Evolutionary conservation across 2,888 invertebrate species (phyloP).

Genomic region (Drosophila affinis): DNA sequence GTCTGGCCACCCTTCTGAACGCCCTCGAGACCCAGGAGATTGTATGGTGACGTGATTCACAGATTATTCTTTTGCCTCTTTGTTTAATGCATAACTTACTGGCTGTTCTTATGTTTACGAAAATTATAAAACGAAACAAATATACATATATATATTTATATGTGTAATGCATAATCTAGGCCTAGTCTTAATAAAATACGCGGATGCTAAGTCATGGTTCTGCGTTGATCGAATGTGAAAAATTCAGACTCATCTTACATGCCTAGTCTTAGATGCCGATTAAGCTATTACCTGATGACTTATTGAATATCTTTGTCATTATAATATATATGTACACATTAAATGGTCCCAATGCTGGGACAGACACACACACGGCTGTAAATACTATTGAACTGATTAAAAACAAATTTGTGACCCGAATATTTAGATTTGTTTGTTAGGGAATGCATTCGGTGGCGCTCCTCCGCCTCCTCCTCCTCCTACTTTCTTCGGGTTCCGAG

Average conservation of each 20-base stretch:
- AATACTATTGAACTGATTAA: conserved; percentile 30
- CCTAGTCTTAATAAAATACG: neutral
- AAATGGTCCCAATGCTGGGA: neutral
- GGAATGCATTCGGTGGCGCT: conserved; percentile 53
- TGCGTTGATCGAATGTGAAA: neutral
- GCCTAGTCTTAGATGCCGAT: conserved; percentile 10
- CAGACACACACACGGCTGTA: conserved; percentile 5
- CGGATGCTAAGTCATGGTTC: neutral
- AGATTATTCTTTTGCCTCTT: neutral
- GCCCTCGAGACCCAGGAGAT: conserved; percentile 70
- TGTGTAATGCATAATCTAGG: neutral
- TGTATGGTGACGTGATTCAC: conserved; percentile 62
- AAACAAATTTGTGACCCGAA: conserved; percentile 41
- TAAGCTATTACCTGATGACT: conserved; percentile 33
- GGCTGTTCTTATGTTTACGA: conserved; percentile 12
- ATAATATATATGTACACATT: neutral
- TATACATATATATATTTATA: neutral
- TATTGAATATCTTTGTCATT: conserved; percentile 11
- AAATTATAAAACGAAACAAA: neutral
- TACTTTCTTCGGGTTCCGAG: neutral
- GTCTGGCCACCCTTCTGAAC: conserved; percentile 63
- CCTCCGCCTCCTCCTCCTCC: neutral
- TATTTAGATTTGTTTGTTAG: neutral
- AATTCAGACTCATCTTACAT: neutral
- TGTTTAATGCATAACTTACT: neutral